A percentile compares a stretch with the other conserved stretches of the same genome.
Evolutionary conservation across 2,113 vertebrate genomes (phyloP).

Genomic region (Actenoides hombroni): DNA sequence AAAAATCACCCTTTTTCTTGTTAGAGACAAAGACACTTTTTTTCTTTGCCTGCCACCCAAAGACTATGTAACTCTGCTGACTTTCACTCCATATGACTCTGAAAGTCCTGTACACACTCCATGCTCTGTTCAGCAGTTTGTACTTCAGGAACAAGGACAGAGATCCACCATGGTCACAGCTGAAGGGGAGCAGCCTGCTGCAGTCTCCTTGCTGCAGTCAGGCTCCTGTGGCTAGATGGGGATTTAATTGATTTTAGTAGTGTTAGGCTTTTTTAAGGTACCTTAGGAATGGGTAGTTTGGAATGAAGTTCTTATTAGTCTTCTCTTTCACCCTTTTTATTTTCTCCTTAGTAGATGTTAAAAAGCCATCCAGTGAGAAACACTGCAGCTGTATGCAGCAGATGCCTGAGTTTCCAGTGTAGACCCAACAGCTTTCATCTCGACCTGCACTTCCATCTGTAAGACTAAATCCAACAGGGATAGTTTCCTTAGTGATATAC

Average conservation of each 20-base stretch:
- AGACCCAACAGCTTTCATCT: background rate
- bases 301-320: background rate
- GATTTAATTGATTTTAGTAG: constrained; percentile 6
- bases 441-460: background rate
- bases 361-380: constrained; percentile 15
- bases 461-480: background rate
- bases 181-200: background rate
- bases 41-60: background rate
- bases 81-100: background rate
- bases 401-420: background rate
- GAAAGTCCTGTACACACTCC: background rate
- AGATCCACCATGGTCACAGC: rapidly evolving
- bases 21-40: background rate
- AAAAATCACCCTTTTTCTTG: background rate
- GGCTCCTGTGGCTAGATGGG: background rate
- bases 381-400: background rate
- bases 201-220: background rate
- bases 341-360: background rate
- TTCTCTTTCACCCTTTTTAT: background rate
- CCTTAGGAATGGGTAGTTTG: background rate
- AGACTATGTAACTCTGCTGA: background rate
- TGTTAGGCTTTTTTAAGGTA: constrained; percentile 14
- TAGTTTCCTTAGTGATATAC: background rate
- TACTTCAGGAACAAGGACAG: rapidly evolving
- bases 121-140: rapidly evolving